Evolutionary conservation across 1,140 invertebrate genomes (phyloP).

Genomic region (Pectinophora gossypiella): DNA sequence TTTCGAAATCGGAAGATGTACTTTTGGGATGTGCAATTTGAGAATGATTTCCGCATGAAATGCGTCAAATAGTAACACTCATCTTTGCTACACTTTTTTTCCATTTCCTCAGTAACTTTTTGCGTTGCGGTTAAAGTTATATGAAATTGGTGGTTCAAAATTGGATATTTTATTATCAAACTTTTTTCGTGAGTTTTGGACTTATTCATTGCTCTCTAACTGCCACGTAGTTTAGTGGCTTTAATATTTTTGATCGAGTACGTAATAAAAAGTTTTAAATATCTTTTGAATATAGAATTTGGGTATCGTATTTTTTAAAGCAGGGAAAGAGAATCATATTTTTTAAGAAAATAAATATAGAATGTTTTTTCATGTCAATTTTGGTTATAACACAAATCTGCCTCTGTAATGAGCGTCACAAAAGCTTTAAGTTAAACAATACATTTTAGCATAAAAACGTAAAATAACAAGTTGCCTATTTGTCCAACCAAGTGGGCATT

Average conservation of each 20-base stretch:
- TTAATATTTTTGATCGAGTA: conserved; percentile 7
- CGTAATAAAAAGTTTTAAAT: conserved; percentile 14
- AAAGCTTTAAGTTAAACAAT: no score
- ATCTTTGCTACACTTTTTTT: conserved; percentile 49
- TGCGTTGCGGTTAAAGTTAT: conserved; percentile 19
- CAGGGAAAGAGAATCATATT: no score
- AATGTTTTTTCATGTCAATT: no score
- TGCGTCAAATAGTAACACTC: conserved; percentile 51
- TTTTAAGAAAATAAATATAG: no score
- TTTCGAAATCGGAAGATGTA: conserved; percentile 47
- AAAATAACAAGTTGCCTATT: no score
- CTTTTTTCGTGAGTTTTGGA: conserved; percentile 17
- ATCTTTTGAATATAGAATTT: no score
- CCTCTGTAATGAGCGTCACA: no score
- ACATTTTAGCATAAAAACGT: no score
- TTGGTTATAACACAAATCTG: no score
- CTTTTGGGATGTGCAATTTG: conserved; percentile 60
- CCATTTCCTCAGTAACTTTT: conserved; percentile 28
- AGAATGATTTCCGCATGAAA: conserved; percentile 69
- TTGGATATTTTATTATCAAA: conserved; percentile 11
- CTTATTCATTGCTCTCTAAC: conserved; percentile 15
- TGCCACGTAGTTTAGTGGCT: conserved; percentile 27
- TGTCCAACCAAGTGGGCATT: no score
- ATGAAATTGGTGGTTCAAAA: conserved; percentile 14
- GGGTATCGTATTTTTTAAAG: no score